These are phyloP conservation scores for Styela plicata DNA, from an alignment of 23 tunicate genomes.

Conservation along the genomic window DNA sequence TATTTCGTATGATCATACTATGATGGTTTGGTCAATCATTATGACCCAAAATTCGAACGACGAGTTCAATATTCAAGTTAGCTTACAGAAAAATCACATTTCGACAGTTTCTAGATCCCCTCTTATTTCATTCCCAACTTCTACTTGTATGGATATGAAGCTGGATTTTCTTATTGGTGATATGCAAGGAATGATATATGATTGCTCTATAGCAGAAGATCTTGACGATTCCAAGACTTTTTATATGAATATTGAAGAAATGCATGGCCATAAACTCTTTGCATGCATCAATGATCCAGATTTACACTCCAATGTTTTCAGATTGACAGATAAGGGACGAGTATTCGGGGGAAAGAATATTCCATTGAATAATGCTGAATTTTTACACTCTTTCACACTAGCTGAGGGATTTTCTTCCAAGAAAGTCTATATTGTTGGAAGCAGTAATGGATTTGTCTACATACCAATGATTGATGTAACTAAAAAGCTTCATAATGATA, in stretches of 20 bases:
- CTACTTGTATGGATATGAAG: background rate
- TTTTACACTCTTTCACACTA: background rate
- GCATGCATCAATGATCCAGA: background rate
- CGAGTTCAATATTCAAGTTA: background rate
- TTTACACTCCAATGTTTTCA: background rate
- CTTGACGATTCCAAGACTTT: background rate
- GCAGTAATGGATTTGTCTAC: background rate
- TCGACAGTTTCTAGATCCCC: background rate
- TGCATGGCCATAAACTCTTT: background rate
- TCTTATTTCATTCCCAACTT: background rate
- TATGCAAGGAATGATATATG: background rate
- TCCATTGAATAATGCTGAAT: background rate
- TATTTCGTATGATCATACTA: background rate
- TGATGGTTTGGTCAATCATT: background rate
- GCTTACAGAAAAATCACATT: background rate
- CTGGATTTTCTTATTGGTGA: background rate
- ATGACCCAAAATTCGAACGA: background rate
- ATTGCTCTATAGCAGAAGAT: background rate
- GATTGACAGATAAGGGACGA: background rate
- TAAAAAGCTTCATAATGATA: background rate
- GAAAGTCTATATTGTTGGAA: conserved; percentile 4
- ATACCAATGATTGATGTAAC: background rate
- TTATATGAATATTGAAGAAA: background rate
- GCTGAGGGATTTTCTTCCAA: background rate
- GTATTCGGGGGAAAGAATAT: background rate